Evolutionary conservation across 2,888 invertebrate genomes (phyloP).

Genomic region (Conops quadrifasciatus): DNA sequence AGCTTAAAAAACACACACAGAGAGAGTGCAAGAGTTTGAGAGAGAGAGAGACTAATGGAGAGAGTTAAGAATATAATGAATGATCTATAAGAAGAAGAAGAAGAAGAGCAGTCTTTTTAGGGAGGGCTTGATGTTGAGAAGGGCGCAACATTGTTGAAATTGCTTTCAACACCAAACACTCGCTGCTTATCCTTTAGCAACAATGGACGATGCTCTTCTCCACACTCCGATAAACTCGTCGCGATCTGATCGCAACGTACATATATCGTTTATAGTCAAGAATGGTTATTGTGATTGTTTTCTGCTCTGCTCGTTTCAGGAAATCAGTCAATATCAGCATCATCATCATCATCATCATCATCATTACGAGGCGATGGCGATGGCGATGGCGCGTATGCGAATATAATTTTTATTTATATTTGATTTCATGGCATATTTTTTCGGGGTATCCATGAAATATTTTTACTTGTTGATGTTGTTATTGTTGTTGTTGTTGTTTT

Average conservation of each 20-base stretch:
- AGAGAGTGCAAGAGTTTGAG: conserved; percentile 12
- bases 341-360: conserved; percentile 54
- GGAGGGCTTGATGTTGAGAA: neutral
- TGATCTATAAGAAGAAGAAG: no score
- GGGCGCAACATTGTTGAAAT: conserved; percentile 61
- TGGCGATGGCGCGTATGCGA: conserved; percentile 16
- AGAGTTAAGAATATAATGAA: no score
- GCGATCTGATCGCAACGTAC: neutral
- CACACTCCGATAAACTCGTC: no score
- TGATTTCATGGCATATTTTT: conserved; percentile 39
- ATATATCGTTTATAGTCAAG: conserved; percentile 21
- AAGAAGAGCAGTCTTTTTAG: no score
- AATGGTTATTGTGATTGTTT: conserved; percentile 28
- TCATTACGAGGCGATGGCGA: neutral
- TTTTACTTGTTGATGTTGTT: neutral
- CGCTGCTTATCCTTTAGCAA: conserved; percentile 42
- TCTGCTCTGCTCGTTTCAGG: conserved; percentile 12
- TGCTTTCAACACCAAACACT: conserved; percentile 61
- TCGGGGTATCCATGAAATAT: conserved; percentile 1
- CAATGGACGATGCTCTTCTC: neutral
- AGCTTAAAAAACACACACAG: conserved; percentile 43
- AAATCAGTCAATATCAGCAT: conserved; percentile 24
- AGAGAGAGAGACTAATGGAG: conserved; percentile 22
- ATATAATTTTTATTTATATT: conserved; percentile 43
- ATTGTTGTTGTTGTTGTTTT: conserved; percentile 30